Conservation (phyloP, 2,888 invertebrate genomes). For the Desoria tigrina region DNA sequence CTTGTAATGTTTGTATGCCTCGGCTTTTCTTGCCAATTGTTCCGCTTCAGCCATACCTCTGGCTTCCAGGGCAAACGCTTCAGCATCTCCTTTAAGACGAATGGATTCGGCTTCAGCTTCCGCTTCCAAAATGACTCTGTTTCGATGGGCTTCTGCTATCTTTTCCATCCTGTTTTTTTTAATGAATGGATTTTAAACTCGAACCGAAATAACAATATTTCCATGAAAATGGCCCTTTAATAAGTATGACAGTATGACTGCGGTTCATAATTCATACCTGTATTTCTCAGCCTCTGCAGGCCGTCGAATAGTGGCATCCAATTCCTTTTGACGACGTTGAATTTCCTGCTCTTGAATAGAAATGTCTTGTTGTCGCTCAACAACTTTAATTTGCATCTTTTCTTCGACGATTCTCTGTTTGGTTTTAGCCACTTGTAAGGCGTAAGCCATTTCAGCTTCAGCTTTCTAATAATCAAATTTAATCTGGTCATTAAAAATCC, state of each 20-base stretch:
- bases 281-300: conserved; percentile 85
- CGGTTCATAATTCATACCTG: conserved; percentile 56
- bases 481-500: too few species aligned
- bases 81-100: conserved; percentile 81
- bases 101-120: conserved; percentile 92
- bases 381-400: conserved; percentile 92
- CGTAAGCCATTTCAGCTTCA: conserved; percentile 90
- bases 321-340: conserved; percentile 81
- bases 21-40: conserved; percentile 95
- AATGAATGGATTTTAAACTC: conserved; percentile 1
- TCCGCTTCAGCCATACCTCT: conserved; percentile 95
- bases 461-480: conserved; percentile 64
- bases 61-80: conserved; percentile 89
- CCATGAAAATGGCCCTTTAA: too few species aligned
- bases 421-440: conserved; percentile 91
- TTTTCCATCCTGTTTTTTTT: conserved; percentile 74
- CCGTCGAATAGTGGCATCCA: conserved; percentile 82
- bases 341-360: conserved; percentile 96
- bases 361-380: conserved; percentile 90
- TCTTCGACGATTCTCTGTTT: conserved; percentile 95
- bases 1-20: conserved; percentile 94
- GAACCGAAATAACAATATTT: too few species aligned
- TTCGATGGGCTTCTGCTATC: conserved; percentile 87
- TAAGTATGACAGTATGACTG: too few species aligned
- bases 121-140: conserved; percentile 87